Base-by-base conservation (phyloP, 2,888 invertebrate species). In the Ptychoptera albimana region DNA sequence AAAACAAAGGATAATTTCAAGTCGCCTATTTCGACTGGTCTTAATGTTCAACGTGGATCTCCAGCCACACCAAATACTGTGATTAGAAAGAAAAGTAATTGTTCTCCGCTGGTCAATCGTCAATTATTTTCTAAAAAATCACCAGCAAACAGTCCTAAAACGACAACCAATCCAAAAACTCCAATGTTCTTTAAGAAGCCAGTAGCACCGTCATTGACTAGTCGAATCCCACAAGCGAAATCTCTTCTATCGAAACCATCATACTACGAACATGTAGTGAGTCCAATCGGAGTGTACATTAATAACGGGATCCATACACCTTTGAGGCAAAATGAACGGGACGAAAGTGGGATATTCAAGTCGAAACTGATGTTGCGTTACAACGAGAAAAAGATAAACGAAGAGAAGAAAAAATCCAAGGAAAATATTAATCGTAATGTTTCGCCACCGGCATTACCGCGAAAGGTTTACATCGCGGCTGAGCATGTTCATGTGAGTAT, bases 281-380 rank as follows among this genome's bases (percentile, higher is more conserved):
- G 67, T 53, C 67, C 67, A 1, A 59, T 67, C 36, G 60, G 63
- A 7, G 52, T 63, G 1, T 67, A 67, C 45, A 66, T 66, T 44
- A 62, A 67, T 12, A 64, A 63, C 32, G 64, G n/a, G n/a, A 64
- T 0, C 56, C 60, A 2, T 56, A 55, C 2, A 0, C 67, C 67
- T 0, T 49, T 66, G 1, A 57, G 62, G 47, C 52, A 57, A 29
- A 57, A 54, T 2, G 42, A 35, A 3, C 16, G 34, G 9, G 12
- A 16, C 8, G 15, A 15, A n/a, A 34, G 16, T 1, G 42, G 34
- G 16, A 42, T 42, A n/a, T 42, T 42, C 12, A 16, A 42, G 16
- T 12, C 42, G 12, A 42, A 35, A 14, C 6, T 42, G 12, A 23
- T 23, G 23, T 23, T 23, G 23, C 23, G 23, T 7, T 42, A 47